A percentile compares a stretch with the other conserved stretches of the same genome.
Conservation (phyloP, 1,140 invertebrate genomes). For the Cheumatopsyche charites region DNA sequence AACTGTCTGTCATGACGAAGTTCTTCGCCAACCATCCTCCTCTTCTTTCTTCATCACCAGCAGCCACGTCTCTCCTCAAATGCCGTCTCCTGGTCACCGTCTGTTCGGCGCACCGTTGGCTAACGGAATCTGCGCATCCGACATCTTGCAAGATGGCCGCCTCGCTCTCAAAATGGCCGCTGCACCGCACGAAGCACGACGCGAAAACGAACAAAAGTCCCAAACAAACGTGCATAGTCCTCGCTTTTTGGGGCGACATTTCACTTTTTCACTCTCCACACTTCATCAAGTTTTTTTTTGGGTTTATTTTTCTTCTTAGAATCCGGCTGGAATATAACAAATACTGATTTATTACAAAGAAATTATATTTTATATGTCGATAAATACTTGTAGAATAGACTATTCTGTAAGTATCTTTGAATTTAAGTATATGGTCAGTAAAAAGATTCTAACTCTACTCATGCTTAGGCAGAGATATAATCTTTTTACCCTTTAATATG, state of each 20-base stretch:
- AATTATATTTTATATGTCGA: too few relatives aligned
- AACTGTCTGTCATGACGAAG: constrained; percentile 64
- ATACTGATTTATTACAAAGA: background rate
- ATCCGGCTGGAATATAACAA: background rate
- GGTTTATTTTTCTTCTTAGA: background rate
- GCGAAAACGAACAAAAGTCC: background rate
- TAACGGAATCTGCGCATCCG: background rate
- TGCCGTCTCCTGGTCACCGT: background rate
- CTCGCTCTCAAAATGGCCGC: background rate
- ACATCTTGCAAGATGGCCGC: background rate
- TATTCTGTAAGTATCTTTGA: too few relatives aligned
- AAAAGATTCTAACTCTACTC: too few relatives aligned
- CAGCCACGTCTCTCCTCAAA: background rate
- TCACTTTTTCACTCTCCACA: background rate
- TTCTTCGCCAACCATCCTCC: constrained; percentile 52
- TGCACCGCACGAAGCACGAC: background rate
- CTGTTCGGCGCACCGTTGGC: background rate
- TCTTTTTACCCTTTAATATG: too few relatives aligned
- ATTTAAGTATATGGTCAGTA: too few relatives aligned
- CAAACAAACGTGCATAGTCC: background rate
- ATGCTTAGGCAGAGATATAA: too few relatives aligned
- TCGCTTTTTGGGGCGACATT: background rate
- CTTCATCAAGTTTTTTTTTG: background rate
- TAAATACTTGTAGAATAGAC: too few relatives aligned
- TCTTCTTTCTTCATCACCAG: background rate